Conservation (phyloP, 2,888 invertebrate genomes). For the Plebejus argus region DNA sequence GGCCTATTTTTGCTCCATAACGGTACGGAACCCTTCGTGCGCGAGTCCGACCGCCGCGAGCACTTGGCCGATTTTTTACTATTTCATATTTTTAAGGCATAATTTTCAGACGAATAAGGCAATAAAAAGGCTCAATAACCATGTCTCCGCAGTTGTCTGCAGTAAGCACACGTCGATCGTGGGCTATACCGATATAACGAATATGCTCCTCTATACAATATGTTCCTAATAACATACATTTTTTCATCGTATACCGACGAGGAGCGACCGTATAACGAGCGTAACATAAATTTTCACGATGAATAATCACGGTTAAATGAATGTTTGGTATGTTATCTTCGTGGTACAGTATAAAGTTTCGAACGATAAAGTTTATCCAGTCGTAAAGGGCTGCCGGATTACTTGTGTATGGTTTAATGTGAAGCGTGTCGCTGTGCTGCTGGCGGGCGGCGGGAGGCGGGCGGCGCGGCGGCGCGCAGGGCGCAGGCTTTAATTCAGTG, state of each 20-base stretch:
- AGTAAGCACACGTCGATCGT: too few relatives aligned
- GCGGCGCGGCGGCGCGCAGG: conserved; percentile 25
- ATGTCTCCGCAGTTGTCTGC: too few relatives aligned
- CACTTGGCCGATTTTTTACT: too few relatives aligned
- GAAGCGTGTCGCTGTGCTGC: conserved; percentile 48
- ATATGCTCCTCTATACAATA: too few relatives aligned
- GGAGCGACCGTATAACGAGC: not conserved
- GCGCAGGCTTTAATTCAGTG: conserved; percentile 41
- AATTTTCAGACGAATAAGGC: too few relatives aligned
- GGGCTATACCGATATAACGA: too few relatives aligned
- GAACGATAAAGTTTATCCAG: conserved; percentile 29
- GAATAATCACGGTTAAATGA: not conserved
- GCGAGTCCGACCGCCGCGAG: too few relatives aligned
- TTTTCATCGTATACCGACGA: not conserved
- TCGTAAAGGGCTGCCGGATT: conserved; percentile 36
- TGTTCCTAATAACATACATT: too few relatives aligned
- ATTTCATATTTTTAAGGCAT: too few relatives aligned
- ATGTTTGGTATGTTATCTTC: not conserved
- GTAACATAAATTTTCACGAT: not conserved
- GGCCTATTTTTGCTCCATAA: too few relatives aligned
- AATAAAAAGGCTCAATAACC: too few relatives aligned
- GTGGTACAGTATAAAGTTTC: conserved; percentile 18
- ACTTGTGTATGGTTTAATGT: conserved; percentile 55
- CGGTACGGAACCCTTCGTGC: too few relatives aligned
- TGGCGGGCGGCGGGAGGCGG: not conserved